A percentile compares a stretch with the other conserved stretches of the same genome.
Conservation (phyloP, 2,888 invertebrate species). For the Dynastes grantii region DNA sequence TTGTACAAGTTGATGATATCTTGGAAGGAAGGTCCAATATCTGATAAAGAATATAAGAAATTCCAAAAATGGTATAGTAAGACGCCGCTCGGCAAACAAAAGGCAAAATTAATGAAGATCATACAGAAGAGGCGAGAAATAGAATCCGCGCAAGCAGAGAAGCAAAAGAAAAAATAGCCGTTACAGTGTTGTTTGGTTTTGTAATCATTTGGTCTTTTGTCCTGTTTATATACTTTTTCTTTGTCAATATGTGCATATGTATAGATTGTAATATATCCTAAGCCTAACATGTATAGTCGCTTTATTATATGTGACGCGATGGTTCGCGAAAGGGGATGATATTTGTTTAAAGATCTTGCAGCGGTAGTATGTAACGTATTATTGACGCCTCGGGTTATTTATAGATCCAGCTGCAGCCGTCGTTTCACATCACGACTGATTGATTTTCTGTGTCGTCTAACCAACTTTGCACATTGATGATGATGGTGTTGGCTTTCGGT, state of each 20-base stretch:
- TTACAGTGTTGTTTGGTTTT: background rate
- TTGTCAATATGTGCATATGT: conserved; percentile 6
- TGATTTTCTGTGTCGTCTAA: conserved; percentile 55
- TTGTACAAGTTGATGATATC: conserved; percentile 70
- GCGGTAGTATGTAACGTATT: conserved; percentile 50
- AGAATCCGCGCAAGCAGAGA: conserved; percentile 63
- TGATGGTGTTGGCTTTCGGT: conserved; percentile 32
- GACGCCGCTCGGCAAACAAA: conserved; percentile 65
- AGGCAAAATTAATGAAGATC: conserved; percentile 59
- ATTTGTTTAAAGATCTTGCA: conserved; percentile 39
- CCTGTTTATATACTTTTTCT: background rate
- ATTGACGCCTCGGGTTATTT: conserved; percentile 63
- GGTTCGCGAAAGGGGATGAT: conserved; percentile 13
- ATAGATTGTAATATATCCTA: conserved; percentile 25
- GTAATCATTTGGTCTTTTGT: conserved; percentile 4
- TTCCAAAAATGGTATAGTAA: conserved; percentile 72
- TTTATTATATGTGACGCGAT: background rate
- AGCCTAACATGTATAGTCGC: conserved; percentile 1
- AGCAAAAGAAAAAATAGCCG: conserved; percentile 52
- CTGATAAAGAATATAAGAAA: conserved; percentile 71
- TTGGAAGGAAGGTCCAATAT: conserved; percentile 64
- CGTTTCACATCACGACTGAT: conserved; percentile 63
- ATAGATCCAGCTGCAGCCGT: conserved; percentile 65
- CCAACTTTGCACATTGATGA: conserved; percentile 47
- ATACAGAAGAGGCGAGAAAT: conserved; percentile 59